These are phyloP conservation scores for Callithrix jacchus DNA, from an alignment of 2,113 vertebrate species.

Conservation along the genomic window DNA sequence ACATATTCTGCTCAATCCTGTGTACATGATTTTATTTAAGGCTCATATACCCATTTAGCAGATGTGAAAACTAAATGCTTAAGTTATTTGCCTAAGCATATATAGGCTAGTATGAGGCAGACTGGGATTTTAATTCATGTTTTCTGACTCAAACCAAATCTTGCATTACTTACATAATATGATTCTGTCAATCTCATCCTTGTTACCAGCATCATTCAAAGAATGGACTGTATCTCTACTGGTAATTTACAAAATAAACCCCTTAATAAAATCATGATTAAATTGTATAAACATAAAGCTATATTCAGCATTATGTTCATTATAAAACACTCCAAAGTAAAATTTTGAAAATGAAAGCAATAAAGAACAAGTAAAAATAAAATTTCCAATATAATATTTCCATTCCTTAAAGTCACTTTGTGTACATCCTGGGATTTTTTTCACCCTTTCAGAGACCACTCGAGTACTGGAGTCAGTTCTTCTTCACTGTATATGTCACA, in stretches of 20 bases:
- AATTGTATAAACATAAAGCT: not conserved
- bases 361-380: constrained; percentile 19
- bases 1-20: not conserved
- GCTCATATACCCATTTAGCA: not conserved
- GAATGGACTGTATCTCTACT: not conserved
- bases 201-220: constrained; percentile 31
- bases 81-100: not conserved
- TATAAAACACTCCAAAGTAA: not conserved
- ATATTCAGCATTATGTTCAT: not conserved
- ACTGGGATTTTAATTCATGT: not conserved
- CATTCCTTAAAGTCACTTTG: not conserved
- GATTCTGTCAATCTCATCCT: not conserved
- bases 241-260: not conserved
- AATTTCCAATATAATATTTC: not conserved
- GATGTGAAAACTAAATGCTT: not conserved
- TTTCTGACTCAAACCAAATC: not conserved
- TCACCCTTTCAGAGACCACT: not conserved
- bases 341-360: not conserved
- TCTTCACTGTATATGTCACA: not conserved
- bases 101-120: not conserved
- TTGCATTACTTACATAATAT: not conserved
- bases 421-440: not conserved
- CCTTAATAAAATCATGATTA: constrained; percentile 25
- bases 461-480: not conserved
- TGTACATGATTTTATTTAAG: not conserved